These are phyloP conservation scores for Origma solitaria DNA, from an alignment of 2,113 vertebrate genomes.

Conservation along the genomic window DNA sequence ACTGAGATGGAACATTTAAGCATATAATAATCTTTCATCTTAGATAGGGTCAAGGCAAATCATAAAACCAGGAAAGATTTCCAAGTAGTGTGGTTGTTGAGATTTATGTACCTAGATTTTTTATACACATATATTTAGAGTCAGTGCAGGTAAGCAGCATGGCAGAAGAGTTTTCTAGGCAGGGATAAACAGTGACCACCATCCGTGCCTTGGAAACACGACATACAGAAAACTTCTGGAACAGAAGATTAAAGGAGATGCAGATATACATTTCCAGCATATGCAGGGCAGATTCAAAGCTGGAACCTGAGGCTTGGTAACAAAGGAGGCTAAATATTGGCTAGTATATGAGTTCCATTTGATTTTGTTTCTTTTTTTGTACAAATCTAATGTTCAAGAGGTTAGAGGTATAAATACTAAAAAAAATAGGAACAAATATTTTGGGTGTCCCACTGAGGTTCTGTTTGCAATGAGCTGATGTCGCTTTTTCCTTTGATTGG, in stretches of 20 bases:
- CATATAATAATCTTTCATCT: not conserved
- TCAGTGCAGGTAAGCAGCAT: not conserved
- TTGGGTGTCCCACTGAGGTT: not conserved
- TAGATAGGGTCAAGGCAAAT: not conserved
- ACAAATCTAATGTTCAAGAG: not conserved
- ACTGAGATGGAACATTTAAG: not conserved
- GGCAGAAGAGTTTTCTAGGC: not conserved
- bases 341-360: not conserved
- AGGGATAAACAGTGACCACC: not conserved
- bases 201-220: not conserved
- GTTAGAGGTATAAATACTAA: not conserved
- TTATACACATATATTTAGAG: not conserved
- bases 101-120: not conserved
- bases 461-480: not conserved
- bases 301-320: not conserved
- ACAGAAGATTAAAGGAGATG: not conserved
- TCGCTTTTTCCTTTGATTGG: not conserved
- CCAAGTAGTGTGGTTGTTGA: not conserved
- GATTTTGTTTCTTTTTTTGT: not conserved
- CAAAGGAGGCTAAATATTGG: not conserved
- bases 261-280: not conserved
- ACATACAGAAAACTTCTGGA: not conserved
- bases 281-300: not conserved
- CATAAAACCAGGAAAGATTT: not conserved
- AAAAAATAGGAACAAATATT: not conserved